These are phyloP conservation scores for Amia ocellicauda DNA, from an alignment of 2,113 vertebrate species.

Conservation along the genomic window DNA sequence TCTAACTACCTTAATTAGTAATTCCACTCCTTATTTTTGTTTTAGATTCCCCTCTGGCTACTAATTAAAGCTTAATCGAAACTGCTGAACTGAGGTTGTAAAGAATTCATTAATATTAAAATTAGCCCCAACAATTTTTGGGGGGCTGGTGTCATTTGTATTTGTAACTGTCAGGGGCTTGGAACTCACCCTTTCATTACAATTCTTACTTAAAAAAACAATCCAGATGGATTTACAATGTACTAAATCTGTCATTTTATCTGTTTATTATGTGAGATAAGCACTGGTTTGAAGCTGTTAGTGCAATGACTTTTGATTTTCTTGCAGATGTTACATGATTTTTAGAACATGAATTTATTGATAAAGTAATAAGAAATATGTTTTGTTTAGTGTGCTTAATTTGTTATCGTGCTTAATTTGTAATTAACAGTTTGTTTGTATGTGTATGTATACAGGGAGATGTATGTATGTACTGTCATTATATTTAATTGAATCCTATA, in stretches of 20 bases:
- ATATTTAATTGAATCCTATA: too few species aligned
- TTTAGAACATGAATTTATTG: too few species aligned
- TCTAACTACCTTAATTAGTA: constrained; percentile 95
- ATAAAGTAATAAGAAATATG: too few species aligned
- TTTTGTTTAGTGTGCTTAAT: too few species aligned
- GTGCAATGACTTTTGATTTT: too few species aligned
- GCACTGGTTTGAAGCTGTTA: too few species aligned
- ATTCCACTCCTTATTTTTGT: constrained; percentile 99
- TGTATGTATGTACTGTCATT: too few species aligned
- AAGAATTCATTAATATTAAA: constrained; percentile 99
- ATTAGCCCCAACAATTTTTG: constrained; percentile 93
- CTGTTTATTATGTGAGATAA: too few species aligned
- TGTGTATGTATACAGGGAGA: too few species aligned
- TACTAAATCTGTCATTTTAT: not conserved
- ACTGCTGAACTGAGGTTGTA: constrained; percentile 98
- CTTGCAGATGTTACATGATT: too few species aligned
- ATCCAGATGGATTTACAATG: not conserved
- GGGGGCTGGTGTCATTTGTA: constrained; percentile 78
- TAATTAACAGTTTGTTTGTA: too few species aligned
- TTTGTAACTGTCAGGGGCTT: constrained; percentile 81
- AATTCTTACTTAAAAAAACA: constrained; percentile 38
- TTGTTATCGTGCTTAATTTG: too few species aligned
- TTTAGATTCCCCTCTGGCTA: constrained; percentile 99
- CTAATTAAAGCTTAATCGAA: constrained; percentile 99
- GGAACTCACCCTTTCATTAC: constrained; percentile 71